Percentiles rank a stretch among this genome's conserved stretches.
These are phyloP conservation scores for Catostylus mosaicus DNA, from an alignment of 30 jellyfish, hydroid and myxozoan species.

Conservation along the genomic window DNA sequence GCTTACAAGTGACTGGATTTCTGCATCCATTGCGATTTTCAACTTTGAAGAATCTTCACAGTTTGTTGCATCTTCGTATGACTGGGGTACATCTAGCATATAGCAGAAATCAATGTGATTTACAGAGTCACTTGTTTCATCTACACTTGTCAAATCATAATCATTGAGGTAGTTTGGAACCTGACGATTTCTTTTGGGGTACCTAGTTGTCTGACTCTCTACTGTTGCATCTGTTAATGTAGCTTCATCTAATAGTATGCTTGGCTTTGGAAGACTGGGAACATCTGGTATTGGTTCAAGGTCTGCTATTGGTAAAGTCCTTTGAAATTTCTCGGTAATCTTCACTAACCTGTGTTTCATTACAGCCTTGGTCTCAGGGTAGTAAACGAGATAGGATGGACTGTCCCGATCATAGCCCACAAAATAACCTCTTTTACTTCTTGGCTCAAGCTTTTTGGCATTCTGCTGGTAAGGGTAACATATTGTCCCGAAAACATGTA, in stretches of 20 bases:
- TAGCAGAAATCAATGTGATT: conserved; percentile 3
- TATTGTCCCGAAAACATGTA: conserved; percentile 42
- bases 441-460: conserved; percentile 48
- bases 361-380: conserved; percentile 16
- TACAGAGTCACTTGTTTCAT: background rate
- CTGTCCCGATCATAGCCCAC: conserved; percentile 69
- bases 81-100: conserved; percentile 23
- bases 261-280: conserved; percentile 20
- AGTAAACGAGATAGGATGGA: conserved; percentile 63
- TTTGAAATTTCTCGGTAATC: conserved; percentile 55
- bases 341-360: conserved; percentile 60
- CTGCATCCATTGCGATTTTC: conserved; percentile 73
- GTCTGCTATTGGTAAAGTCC: background rate
- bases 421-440: conserved; percentile 39
- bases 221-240: background rate
- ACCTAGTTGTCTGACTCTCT: conserved; percentile 1
- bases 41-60: conserved; percentile 52
- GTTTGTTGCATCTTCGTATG: conserved; percentile 57
- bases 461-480: conserved; percentile 54
- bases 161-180: conserved; percentile 17
- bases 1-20: conserved; percentile 51
- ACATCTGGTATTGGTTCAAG: conserved; percentile 6
- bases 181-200: conserved; percentile 20
- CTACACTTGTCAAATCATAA: conserved; percentile 3
- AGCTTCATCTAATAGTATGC: conserved; percentile 21